A percentile compares a stretch with the other conserved stretches of the same genome.
These are phyloP conservation scores for Sepiola atlantica DNA, from an alignment of 2,888 invertebrate genomes.

Conservation along the genomic window DNA sequence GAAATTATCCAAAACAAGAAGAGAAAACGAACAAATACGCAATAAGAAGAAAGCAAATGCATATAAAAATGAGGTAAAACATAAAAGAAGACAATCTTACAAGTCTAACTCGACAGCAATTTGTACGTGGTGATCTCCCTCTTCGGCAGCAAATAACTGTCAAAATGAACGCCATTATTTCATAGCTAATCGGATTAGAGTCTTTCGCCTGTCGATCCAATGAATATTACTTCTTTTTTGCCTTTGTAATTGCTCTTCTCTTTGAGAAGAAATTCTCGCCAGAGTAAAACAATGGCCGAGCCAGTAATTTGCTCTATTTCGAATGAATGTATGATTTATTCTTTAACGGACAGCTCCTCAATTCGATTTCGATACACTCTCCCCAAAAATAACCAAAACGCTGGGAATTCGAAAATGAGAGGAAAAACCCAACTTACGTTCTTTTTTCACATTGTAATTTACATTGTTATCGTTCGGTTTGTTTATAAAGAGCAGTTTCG, in stretches of 20 bases:
- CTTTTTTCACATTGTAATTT: no score
- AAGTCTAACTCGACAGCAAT: not conserved
- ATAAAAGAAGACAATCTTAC: not conserved
- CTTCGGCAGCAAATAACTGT: not conserved
- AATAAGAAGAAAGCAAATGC: not conserved
- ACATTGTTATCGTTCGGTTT: no score
- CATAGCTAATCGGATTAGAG: not conserved
- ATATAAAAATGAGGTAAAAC: not conserved
- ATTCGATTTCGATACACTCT: not conserved
- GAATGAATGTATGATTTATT: not conserved
- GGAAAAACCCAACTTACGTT: no score
- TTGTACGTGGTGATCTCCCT: not conserved
- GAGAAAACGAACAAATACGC: not conserved
- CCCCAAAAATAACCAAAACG: not conserved
- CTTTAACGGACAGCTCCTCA: not conserved
- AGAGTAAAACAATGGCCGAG: not conserved
- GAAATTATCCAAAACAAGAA: not conserved
- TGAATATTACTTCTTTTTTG: not conserved
- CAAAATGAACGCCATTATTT: not conserved
- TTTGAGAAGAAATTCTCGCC: not conserved
- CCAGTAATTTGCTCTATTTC: not conserved
- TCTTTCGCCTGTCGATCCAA: slow-evolving; percentile 6
- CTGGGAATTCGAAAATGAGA: not conserved
- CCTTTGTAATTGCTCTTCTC: not conserved
- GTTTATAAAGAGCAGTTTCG: no score